Evolutionary conservation across 2,113 vertebrate genomes (phyloP).

Genomic region (Chitala chitala): DNA sequence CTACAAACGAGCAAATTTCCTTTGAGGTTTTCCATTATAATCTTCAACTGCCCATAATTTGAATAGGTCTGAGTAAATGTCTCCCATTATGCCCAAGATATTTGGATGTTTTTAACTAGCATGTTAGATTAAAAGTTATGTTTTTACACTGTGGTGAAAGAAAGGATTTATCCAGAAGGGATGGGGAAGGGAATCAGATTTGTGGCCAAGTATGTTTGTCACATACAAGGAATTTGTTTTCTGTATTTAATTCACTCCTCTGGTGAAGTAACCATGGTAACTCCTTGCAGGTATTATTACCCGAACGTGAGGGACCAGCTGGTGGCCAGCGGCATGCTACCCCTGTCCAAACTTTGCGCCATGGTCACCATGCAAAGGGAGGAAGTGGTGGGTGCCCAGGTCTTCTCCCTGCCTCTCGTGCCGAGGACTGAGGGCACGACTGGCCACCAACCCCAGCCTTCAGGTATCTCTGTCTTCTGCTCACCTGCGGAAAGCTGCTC

Average conservation of each 20-base stretch:
- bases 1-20: too few species aligned
- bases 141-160: too few species aligned
- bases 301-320: conserved; percentile 92
- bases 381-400: conserved; percentile 66
- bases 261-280: background rate
- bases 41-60: too few species aligned
- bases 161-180: too few species aligned
- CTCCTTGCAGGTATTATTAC: conserved; percentile 82
- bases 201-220: too few species aligned
- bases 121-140: too few species aligned
- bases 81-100: too few species aligned
- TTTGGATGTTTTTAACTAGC: too few species aligned
- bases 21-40: too few species aligned
- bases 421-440: conserved; percentile 55
- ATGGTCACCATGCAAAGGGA: conserved; percentile 81
- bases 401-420: conserved; percentile 78
- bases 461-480: conserved; percentile 59
- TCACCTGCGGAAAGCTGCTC: background rate
- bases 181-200: too few species aligned
- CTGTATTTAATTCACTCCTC: background rate
- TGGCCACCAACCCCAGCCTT: conserved; percentile 53
- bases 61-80: too few species aligned
- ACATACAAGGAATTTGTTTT: too few species aligned
- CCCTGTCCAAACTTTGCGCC: conserved; percentile 83
- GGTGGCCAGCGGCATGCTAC: conserved; percentile 79